Conservation (phyloP, 2,113 vertebrate genomes). For the Isurus oxyrinchus region DNA sequence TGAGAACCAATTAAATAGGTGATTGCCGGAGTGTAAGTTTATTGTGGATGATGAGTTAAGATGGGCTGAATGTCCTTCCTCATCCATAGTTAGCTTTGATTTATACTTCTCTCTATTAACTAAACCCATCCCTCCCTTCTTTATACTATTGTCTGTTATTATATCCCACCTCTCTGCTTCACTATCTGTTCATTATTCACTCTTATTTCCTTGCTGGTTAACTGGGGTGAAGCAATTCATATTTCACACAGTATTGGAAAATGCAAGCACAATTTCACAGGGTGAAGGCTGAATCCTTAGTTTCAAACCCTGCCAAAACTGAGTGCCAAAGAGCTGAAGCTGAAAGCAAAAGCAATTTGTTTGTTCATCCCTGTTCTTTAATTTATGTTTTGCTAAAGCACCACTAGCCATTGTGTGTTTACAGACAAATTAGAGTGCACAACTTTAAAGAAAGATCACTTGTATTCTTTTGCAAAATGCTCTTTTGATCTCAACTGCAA, state of each 20-base stretch:
- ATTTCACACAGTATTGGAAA: background rate
- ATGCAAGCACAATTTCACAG: background rate
- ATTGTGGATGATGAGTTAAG: background rate
- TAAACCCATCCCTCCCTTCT: background rate
- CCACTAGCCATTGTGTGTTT: background rate
- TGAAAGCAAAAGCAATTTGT: background rate
- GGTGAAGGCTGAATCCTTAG: background rate
- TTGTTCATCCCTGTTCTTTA: background rate
- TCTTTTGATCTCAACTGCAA: background rate
- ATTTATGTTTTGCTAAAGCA: conserved; percentile 13
- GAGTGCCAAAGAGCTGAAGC: background rate
- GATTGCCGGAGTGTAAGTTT: background rate
- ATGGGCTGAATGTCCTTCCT: background rate
- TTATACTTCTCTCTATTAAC: background rate
- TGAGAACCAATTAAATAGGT: background rate
- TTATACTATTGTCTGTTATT: too few relatives aligned
- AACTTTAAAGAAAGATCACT: background rate
- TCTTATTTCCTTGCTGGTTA: background rate
- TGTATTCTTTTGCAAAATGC: background rate
- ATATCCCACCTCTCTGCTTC: background rate
- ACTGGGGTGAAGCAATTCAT: background rate
- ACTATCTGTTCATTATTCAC: background rate
- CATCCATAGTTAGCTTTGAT: background rate
- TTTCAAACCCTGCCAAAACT: background rate
- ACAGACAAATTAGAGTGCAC: background rate